Conservation (phyloP, 2,113 vertebrate genomes). For the Thryonomys swinderianus region DNA sequence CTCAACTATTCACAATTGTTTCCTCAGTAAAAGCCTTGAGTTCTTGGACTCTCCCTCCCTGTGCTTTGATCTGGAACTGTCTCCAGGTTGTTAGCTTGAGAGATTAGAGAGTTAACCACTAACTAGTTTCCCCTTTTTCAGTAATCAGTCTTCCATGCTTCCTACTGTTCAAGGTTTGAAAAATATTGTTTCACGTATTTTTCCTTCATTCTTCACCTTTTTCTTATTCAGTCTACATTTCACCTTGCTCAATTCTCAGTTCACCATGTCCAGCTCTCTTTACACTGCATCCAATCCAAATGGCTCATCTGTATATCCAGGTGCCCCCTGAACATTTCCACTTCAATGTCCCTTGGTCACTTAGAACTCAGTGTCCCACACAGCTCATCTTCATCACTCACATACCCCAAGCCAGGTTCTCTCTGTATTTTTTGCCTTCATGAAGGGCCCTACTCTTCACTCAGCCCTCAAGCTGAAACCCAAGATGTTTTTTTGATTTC, state of each 20-base stretch:
- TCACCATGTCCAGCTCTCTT: neutral
- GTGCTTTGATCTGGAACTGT: neutral
- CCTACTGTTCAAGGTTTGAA: neutral
- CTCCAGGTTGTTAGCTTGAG: neutral
- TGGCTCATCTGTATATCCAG: neutral
- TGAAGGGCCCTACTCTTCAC: neutral
- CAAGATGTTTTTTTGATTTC: neutral
- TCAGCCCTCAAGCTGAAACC: neutral
- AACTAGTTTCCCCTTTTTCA: neutral
- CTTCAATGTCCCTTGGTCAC: neutral
- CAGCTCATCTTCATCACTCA: neutral
- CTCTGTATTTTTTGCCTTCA: neutral
- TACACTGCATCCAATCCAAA: neutral
- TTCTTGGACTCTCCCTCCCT: neutral
- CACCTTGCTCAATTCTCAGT: neutral
- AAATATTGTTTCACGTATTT: neutral
- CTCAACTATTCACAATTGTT: slow-evolving; percentile 24
- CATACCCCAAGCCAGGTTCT: neutral
- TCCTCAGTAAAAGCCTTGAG: neutral
- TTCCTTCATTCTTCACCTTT: neutral
- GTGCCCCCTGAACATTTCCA: neutral
- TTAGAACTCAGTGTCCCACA: neutral
- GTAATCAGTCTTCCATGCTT: neutral
- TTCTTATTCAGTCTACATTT: neutral
- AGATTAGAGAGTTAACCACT: neutral